Evolutionary conservation across 2,888 invertebrate species (phyloP).

Genomic region (Diloba caeruleocephala): DNA sequence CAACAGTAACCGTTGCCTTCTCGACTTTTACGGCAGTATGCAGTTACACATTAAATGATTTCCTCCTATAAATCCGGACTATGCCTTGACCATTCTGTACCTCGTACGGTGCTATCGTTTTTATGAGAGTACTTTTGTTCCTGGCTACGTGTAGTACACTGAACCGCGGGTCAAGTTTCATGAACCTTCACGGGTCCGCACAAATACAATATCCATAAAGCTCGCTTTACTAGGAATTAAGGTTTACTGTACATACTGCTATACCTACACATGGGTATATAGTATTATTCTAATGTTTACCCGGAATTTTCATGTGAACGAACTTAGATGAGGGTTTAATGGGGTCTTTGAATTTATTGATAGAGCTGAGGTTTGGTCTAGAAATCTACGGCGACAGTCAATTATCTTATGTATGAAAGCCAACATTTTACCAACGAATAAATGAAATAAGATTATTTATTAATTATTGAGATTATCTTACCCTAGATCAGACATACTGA

Average conservation of each 20-base stretch:
- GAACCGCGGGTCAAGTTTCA: conserved; percentile 51
- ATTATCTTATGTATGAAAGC: no score
- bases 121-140: conserved; percentile 33
- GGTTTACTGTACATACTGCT: conserved; percentile 22
- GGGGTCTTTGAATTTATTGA: conserved; percentile 10
- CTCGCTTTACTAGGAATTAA: conserved; percentile 35
- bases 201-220: conserved; percentile 52
- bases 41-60: conserved; percentile 24
- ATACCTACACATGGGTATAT: no score
- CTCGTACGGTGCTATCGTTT: conserved; percentile 22
- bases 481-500: no score
- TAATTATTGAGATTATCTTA: no score
- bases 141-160: conserved; percentile 35
- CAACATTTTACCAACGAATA: no score
- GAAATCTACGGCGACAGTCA: not conserved
- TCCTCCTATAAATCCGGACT: conserved; percentile 23
- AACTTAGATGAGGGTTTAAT: conserved; percentile 3
- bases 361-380: not conserved
- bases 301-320: conserved; percentile 19
- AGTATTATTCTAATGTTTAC: conserved; percentile 6
- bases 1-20: conserved; percentile 15
- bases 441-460: no score
- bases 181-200: conserved; percentile 51
- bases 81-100: conserved; percentile 29
- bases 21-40: conserved; percentile 19